These are phyloP conservation scores for Scrobipalpa costella DNA, from an alignment of 2,888 invertebrate species.

Conservation along the genomic window DNA sequence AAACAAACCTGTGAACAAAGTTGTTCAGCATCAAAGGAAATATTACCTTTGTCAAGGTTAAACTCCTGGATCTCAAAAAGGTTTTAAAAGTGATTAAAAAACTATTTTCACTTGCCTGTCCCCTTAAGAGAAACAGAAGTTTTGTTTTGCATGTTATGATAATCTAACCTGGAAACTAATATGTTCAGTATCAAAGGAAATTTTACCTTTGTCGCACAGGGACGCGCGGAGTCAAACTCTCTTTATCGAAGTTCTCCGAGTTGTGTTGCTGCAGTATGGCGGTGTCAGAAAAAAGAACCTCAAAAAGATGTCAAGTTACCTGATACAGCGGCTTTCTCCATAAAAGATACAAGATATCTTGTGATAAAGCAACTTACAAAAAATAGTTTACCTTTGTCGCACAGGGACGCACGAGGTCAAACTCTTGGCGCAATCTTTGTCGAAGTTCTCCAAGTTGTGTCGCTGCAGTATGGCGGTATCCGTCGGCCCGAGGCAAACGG, in stretches of 20 bases:
- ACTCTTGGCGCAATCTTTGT: conserved; percentile 39
- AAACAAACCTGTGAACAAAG: too few relatives aligned
- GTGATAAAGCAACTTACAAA: not conserved
- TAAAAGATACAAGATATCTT: not conserved
- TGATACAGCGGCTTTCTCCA: too few relatives aligned
- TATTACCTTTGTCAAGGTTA: too few relatives aligned
- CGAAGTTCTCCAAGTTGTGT: conserved; percentile 51
- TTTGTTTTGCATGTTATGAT: not conserved
- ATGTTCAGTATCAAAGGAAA: not conserved
- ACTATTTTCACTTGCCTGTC: too few relatives aligned
- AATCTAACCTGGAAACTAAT: not conserved
- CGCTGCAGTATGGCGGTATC: conserved; percentile 67
- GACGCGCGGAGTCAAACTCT: conserved; percentile 47
- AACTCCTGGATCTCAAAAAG: too few relatives aligned
- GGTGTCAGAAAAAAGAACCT: conserved; percentile 43
- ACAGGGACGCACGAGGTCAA: conserved; percentile 41
- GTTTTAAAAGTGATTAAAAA: too few relatives aligned
- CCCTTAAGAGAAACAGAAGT: too few relatives aligned
- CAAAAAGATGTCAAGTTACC: too few relatives aligned
- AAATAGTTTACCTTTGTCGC: conserved; percentile 25
- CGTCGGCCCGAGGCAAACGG: conserved; percentile 71
- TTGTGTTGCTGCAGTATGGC: conserved; percentile 59
- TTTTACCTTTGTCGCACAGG: conserved; percentile 37
- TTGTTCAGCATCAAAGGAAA: too few relatives aligned
- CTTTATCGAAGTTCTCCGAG: conserved; percentile 52